Base-by-base conservation (phyloP, 2,113 vertebrate species). In the Axis porcinus region DNA sequence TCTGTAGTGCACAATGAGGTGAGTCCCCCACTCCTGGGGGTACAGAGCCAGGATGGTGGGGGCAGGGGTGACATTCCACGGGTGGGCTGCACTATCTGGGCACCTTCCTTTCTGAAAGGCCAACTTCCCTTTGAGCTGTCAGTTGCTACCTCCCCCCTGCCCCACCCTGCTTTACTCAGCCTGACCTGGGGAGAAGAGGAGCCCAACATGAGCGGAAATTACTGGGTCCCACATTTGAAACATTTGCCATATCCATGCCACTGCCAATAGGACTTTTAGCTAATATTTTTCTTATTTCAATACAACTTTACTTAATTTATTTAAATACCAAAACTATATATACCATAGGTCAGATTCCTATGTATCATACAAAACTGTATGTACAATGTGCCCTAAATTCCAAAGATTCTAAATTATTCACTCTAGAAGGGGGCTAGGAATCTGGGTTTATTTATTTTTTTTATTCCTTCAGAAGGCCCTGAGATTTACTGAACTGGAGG, bases 1-100 rank as follows among this genome's bases (percentile, higher is more conserved):
- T 0, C 0, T 5, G 0, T 95, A 23, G 2, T 96, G 6, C 5
- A 92, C 50, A 2, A 1, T 0, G 1, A 36, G 2, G 97, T 97
- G 55, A 98, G 97, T 96, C 10, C 0, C 36, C 21, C 2, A 5
- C 4, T 5, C 74, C 6, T 23, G 14, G 15, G n/a, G 6, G 8
- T 30, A 52, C 43, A 33, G 43, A 70, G 36, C 3, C 36, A 76
- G 40, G 40, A 12, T 30, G 28, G 58, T 28, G 36, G 17, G 17
- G 25, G 30, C 17, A 19, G 4, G 3, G 2, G 45, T 43, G 11
- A 21, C 54, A 8, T 28, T 28, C 14, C 1, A 19, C 33, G 82
- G 43, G 19, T 25, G 67, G 58, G 16, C 27, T 81, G 3, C 21
- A 6, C 43, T 36, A 28, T 78, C 30, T 28, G 79, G 40, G 8